Conservation (phyloP, 2,113 vertebrate genomes). For the Myotis brandtii region DNA sequence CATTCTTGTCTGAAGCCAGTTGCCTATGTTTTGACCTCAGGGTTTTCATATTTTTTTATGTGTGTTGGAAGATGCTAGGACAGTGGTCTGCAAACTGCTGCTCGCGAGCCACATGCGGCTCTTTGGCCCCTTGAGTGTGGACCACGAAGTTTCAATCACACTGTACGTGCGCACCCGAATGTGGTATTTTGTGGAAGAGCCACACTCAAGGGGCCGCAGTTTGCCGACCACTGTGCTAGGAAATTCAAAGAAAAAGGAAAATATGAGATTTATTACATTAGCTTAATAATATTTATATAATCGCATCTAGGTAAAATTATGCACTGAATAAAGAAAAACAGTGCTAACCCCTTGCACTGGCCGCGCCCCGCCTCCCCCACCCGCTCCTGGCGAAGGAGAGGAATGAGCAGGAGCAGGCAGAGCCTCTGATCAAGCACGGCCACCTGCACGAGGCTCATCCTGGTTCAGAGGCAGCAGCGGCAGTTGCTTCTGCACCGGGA, state of each 20-base stretch:
- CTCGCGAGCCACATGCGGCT: no score
- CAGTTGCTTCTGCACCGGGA: conserved; percentile 37
- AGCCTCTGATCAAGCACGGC: not conserved
- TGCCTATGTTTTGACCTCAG: not conserved
- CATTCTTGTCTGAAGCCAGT: not conserved
- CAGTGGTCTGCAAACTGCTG: no score
- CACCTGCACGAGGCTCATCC: not conserved
- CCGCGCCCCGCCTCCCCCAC: not conserved
- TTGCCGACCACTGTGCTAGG: not conserved
- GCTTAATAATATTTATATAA: not conserved
- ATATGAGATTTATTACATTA: not conserved
- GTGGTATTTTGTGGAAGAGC: no score
- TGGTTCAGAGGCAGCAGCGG: not conserved
- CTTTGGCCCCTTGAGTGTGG: no score
- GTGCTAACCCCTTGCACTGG: not conserved
- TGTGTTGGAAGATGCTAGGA: not conserved
- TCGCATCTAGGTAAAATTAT: not conserved
- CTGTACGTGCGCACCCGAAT: no score
- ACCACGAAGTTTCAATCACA: no score
- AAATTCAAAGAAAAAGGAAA: not conserved
- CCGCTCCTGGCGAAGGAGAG: not conserved
- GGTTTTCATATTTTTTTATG: not conserved
- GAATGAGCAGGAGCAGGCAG: not conserved
- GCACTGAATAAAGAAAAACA: not conserved
- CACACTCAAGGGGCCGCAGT: no score